Percentiles rank a stretch among this genome's conserved stretches.
Evolutionary conservation across 2,888 invertebrate genomes (phyloP).

Genomic region (Lutraria lutraria): DNA sequence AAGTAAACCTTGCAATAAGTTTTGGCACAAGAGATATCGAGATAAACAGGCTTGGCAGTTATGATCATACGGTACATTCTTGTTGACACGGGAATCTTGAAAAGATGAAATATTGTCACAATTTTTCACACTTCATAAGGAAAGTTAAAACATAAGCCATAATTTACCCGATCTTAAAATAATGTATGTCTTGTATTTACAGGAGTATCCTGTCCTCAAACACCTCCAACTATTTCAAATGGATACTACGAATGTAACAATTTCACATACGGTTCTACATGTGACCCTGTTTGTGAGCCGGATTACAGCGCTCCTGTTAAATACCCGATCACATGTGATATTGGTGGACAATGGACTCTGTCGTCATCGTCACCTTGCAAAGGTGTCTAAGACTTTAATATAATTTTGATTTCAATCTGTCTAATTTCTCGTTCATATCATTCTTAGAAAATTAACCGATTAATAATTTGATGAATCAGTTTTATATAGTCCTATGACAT

Average conservation of each 20-base stretch:
- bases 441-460: too few relatives aligned
- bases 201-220: constrained; percentile 7
- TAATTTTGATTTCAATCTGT: too few relatives aligned
- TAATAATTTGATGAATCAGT: background rate
- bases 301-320: background rate
- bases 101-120: too few relatives aligned
- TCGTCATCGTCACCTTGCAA: background rate
- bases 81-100: too few relatives aligned
- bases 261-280: background rate
- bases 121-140: too few relatives aligned
- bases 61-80: too few relatives aligned
- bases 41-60: too few relatives aligned
- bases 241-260: constrained; percentile 3
- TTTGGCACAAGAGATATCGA: too few relatives aligned
- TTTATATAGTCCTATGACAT: background rate
- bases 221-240: background rate
- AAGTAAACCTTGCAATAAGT: too few relatives aligned
- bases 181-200: background rate
- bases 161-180: background rate
- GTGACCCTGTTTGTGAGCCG: constrained; percentile 2
- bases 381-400: constrained; percentile 22
- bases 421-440: too few relatives aligned
- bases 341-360: background rate
- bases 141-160: too few relatives aligned
- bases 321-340: background rate